Percentiles rank a stretch among this genome's conserved stretches.
phyloP scores from a whole-genome alignment of 2,797 vertebrate species.

The Cuniculus paca region DNA sequence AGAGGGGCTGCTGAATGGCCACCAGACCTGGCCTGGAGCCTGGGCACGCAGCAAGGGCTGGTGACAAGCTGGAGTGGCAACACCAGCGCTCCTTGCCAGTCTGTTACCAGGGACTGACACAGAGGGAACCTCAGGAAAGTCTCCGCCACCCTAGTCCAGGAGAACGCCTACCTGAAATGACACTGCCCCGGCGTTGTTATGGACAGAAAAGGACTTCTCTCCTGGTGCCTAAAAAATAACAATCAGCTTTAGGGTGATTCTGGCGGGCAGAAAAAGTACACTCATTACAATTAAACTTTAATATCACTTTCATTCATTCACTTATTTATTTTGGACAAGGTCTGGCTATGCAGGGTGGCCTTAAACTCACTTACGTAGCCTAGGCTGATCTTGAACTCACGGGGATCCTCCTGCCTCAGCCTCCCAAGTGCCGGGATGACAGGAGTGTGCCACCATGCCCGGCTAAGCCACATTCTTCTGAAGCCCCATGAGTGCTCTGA shows the following conservation, averaged over 20 bases:
- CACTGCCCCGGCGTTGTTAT: conserved; percentile 66
- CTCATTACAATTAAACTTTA: neutral
- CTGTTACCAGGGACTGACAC: neutral
- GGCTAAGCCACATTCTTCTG: neutral
- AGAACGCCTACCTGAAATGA: conserved; percentile 88
- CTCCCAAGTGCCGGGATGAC: neutral
- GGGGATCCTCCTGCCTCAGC: neutral
- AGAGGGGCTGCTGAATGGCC: neutral
- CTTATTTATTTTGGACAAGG: neutral
- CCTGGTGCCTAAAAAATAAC: conserved; percentile 77
- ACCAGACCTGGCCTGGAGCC: neutral
- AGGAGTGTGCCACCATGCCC: neutral
- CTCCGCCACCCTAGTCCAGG: neutral
- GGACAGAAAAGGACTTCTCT: conserved; percentile 85
- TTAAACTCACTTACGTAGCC: neutral
- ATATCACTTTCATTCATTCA: neutral
- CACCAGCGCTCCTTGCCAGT: too few relatives aligned
- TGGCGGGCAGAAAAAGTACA: neutral
- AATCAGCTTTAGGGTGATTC: conserved; percentile 36
- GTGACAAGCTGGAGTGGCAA: neutral
- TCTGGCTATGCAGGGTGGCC: neutral
- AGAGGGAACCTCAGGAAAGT: neutral
- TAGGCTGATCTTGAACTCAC: neutral
- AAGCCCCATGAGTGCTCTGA: neutral
- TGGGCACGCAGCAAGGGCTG: neutral